These are phyloP conservation scores for Oreochromis spilurus DNA, from an alignment of 2,113 vertebrate species.

Conservation along the genomic window DNA sequence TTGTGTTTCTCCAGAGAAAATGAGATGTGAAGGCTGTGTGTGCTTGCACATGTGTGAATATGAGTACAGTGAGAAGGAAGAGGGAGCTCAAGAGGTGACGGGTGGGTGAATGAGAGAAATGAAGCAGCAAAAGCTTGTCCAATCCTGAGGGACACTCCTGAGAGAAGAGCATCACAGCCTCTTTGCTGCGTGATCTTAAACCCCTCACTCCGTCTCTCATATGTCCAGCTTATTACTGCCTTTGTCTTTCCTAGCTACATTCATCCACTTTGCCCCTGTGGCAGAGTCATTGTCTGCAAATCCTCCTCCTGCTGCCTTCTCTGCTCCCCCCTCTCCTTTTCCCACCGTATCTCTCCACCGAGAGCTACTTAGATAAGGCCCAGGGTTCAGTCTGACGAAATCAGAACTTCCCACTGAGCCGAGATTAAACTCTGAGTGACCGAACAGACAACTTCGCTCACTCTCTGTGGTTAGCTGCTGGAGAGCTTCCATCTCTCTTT, in stretches of 20 bases:
- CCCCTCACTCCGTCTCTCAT: slow-evolving; percentile 4
- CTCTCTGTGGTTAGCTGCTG: not conserved
- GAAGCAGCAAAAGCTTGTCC: slow-evolving; percentile 16
- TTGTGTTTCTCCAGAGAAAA: slow-evolving; percentile 27
- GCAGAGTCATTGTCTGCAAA: slow-evolving; percentile 49
- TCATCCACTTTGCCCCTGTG: slow-evolving; percentile 39
- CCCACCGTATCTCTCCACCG: slow-evolving; percentile 8
- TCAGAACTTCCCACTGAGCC: slow-evolving; percentile 59
- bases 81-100: not conserved
- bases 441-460: slow-evolving; percentile 15
- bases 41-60: not conserved
- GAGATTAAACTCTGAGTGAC: slow-evolving; percentile 70
- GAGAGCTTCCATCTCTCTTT: slow-evolving; percentile 4
- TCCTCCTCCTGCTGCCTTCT: slow-evolving; percentile 23
- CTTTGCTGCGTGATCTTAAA: slow-evolving; percentile 35
- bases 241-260: slow-evolving; percentile 52
- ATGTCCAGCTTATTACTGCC: slow-evolving; percentile 48
- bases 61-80: not conserved
- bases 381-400: slow-evolving; percentile 42
- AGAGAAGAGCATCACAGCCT: slow-evolving; percentile 3
- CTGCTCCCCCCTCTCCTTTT: not conserved
- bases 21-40: not conserved
- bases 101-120: slow-evolving; percentile 5
- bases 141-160: slow-evolving; percentile 31
- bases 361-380: slow-evolving; percentile 46